Percentiles rank a stretch among this genome's conserved stretches.
phyloP scores from a whole-genome alignment of 2,797 vertebrate genomes.

The Manis pentadactyla region DNA sequence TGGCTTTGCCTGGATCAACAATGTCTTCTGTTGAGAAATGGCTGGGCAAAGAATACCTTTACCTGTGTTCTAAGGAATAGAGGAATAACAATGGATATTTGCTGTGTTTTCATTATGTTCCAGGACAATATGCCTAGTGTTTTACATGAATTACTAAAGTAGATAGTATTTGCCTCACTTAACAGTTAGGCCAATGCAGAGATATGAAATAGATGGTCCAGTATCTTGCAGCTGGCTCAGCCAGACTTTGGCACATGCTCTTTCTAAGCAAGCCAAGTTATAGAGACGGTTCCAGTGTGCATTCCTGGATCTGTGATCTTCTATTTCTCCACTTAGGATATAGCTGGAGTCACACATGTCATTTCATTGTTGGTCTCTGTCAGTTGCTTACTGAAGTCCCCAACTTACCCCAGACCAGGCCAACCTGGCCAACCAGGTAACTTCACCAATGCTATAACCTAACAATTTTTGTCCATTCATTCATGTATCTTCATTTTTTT shows the following conservation, averaged over 20 bases:
- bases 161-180: constrained; percentile 26
- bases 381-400: background rate
- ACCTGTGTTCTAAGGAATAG: background rate
- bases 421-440: background rate
- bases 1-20: background rate
- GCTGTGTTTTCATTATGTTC: constrained; percentile 19
- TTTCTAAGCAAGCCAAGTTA: background rate
- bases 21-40: background rate
- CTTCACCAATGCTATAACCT: background rate
- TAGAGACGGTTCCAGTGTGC: background rate
- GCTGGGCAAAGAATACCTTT: background rate
- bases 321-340: background rate
- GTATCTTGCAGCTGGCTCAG: background rate
- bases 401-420: background rate
- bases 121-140: background rate
- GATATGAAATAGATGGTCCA: background rate
- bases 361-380: background rate
- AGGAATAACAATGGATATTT: background rate
- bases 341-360: background rate
- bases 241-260: background rate
- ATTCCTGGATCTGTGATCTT: background rate
- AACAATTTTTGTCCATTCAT: background rate
- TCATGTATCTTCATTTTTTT: background rate
- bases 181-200: background rate
- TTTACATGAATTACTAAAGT: constrained; percentile 48